Evolutionary conservation across 2,888 invertebrate species (phyloP).

Genomic region (Cheilosia impressa): DNA sequence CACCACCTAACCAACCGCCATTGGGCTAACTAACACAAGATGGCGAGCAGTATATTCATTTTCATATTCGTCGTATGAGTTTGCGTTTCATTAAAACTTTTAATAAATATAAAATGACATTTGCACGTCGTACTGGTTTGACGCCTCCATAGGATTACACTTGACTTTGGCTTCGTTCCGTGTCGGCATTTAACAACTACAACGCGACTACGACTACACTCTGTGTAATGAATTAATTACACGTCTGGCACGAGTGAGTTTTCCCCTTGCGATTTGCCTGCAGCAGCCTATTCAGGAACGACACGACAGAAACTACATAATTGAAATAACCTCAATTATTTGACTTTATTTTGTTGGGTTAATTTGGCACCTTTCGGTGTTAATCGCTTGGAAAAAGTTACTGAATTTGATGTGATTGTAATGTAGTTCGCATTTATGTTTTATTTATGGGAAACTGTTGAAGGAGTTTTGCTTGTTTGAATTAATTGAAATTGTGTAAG

Average conservation of each 20-base stretch:
- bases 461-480: too few relatives aligned
- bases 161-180: slow-evolving; percentile 47
- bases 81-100: slow-evolving; percentile 66
- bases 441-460: too few relatives aligned
- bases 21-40: slow-evolving; percentile 9
- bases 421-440: background rate
- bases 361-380: slow-evolving; percentile 35
- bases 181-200: slow-evolving; percentile 23
- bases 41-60: slow-evolving; percentile 3
- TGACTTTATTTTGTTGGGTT: slow-evolving; percentile 47
- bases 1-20: background rate
- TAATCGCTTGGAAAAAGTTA: slow-evolving; percentile 45
- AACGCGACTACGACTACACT: slow-evolving; percentile 43
- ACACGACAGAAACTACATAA: slow-evolving; percentile 35
- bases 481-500: too few relatives aligned
- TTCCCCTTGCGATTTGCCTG: slow-evolving; percentile 32
- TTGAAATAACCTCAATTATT: slow-evolving; percentile 64
- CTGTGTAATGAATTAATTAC: slow-evolving; percentile 61
- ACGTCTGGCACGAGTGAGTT: slow-evolving; percentile 53
- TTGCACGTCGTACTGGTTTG: slow-evolving; percentile 54
- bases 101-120: slow-evolving; percentile 63
- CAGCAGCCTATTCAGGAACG: slow-evolving; percentile 46
- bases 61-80: slow-evolving; percentile 36
- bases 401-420: slow-evolving; percentile 22
- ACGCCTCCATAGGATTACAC: slow-evolving; percentile 47